Evolutionary conservation across 2,113 vertebrate genomes (phyloP).

Genomic region (Procavia capensis): DNA sequence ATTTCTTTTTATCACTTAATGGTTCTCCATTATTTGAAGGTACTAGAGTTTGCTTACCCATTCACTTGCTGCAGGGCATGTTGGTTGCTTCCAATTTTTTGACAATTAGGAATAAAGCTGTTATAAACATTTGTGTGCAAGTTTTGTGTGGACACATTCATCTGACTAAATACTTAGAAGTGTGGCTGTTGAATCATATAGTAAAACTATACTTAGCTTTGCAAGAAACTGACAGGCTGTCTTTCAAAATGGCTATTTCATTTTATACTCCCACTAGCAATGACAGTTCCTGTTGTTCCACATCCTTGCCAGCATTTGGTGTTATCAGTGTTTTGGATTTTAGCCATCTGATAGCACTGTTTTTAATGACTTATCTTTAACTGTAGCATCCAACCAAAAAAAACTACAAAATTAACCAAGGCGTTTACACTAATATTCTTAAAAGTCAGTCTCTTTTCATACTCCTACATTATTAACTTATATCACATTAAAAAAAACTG

Average conservation of each 20-base stretch:
- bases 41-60: neutral
- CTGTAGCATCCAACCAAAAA: neutral
- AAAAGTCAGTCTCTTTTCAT: conserved; percentile 42
- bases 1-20: neutral
- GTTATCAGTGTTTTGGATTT: neutral
- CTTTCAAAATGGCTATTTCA: neutral
- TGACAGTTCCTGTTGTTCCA: neutral
- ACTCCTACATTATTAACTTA: conserved; percentile 11
- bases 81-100: neutral
- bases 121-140: neutral
- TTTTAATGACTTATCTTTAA: conserved; percentile 37
- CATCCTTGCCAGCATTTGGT: neutral
- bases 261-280: neutral
- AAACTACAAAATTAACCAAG: neutral
- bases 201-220: neutral
- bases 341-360: neutral
- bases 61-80: neutral
- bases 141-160: neutral
- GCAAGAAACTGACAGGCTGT: neutral
- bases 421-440: conserved; percentile 32
- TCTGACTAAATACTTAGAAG: neutral
- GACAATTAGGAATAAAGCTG: neutral
- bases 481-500: conserved; percentile 54
- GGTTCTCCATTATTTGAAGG: neutral
- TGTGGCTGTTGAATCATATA: neutral